Evolutionary conservation across 2,888 invertebrate genomes (phyloP).

Genomic region (Apoderus coryli): DNA sequence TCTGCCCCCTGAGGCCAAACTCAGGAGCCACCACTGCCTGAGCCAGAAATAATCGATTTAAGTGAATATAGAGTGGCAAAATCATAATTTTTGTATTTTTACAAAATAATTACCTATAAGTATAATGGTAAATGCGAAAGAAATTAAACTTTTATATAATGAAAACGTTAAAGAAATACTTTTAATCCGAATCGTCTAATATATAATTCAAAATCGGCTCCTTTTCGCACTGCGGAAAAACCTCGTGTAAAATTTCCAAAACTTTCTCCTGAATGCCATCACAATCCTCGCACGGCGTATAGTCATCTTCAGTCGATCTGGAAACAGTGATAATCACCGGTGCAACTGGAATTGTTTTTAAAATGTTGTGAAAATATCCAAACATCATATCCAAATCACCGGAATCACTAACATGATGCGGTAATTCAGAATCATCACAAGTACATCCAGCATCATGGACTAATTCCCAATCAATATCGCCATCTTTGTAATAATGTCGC

Average conservation of each 20-base stretch:
- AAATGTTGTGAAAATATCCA: conserved; percentile 41
- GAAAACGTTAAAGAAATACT: too few relatives aligned
- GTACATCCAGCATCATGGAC: conserved; percentile 82
- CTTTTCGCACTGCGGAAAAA: too few relatives aligned
- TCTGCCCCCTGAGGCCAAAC: too few relatives aligned
- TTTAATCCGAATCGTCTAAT: conserved; percentile 4
- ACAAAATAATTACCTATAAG: too few relatives aligned
- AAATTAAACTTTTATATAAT: too few relatives aligned
- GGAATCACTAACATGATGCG: conserved; percentile 63
- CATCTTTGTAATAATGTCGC: conserved; percentile 40
- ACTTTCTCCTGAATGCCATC: conserved; percentile 61
- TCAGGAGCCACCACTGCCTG: too few relatives aligned
- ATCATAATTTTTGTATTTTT: too few relatives aligned
- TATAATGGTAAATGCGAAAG: too few relatives aligned
- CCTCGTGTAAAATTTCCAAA: conserved; percentile 39
- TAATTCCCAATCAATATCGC: conserved; percentile 62
- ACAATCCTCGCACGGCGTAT: conserved; percentile 74
- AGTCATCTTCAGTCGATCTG: conserved; percentile 76
- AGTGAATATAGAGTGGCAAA: too few relatives aligned
- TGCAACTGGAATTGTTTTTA: conserved; percentile 41
- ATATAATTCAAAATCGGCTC: conserved; percentile 11
- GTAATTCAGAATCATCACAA: conserved; percentile 70
- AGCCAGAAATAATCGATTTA: too few relatives aligned
- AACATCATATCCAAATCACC: conserved; percentile 52
- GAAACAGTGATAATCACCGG: conserved; percentile 69